phyloP scores from a whole-genome alignment of 2,888 invertebrate genomes.

The Frankliniella intonsa region DNA sequence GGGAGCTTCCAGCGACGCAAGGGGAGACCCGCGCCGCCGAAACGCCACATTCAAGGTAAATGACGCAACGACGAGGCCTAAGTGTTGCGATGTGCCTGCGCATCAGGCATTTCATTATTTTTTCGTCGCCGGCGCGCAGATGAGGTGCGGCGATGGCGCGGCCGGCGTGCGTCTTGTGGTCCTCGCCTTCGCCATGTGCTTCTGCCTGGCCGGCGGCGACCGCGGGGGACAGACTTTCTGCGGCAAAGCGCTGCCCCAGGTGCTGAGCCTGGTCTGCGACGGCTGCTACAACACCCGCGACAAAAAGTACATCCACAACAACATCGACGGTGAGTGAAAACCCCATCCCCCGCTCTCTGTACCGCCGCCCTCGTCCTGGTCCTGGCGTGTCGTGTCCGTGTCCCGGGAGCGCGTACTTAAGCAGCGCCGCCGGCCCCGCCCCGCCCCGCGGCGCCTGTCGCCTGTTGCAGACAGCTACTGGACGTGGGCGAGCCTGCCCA shows the following conservation, averaged over 20 bases:
- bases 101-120: no score
- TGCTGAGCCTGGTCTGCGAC: neutral
- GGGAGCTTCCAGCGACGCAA: neutral
- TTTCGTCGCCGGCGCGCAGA: neutral
- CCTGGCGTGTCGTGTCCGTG: neutral
- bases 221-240: neutral
- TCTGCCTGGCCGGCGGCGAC: neutral
- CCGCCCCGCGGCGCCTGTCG: no score
- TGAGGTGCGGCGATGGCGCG: constrained; percentile 2
- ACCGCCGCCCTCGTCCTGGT: no score
- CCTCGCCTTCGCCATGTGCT: neutral
- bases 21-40: neutral
- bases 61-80: neutral
- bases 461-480: constrained; percentile 1
- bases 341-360: no score
- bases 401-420: neutral
- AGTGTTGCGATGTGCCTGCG: no score
- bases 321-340: neutral
- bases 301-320: neutral
- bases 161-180: neutral
- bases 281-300: constrained; percentile 19
- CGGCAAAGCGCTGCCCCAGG: neutral
- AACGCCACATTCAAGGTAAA: neutral
- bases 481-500: constrained; percentile 4
- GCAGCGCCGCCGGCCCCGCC: neutral